phyloP scores from a whole-genome alignment of 2,888 invertebrate species.

The Merodon equestris region DNA sequence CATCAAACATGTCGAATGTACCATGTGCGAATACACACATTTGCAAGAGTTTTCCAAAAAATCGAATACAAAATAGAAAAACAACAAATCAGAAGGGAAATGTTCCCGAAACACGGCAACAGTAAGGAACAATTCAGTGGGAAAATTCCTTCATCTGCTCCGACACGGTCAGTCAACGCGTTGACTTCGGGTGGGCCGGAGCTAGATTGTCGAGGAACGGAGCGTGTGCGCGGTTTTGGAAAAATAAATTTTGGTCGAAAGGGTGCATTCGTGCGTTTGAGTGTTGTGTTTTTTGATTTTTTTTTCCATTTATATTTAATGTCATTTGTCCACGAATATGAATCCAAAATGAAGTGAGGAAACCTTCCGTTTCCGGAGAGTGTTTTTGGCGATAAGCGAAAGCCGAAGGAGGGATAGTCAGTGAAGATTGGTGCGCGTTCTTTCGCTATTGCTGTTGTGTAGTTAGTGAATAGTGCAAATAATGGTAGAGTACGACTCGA shows the following conservation, averaged over 20 bases:
- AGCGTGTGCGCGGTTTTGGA: conserved; percentile 3
- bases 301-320: conserved; percentile 3
- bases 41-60: conserved; percentile 44
- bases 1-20: conserved; percentile 48
- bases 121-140: conserved; percentile 44
- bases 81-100: conserved; percentile 9
- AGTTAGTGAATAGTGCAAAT: conserved; percentile 15
- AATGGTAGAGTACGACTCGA: conserved; percentile 75
- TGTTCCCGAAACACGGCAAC: conserved; percentile 30
- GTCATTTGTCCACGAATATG: conserved; percentile 12
- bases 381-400: conserved; percentile 14
- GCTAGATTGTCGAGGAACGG: conserved; percentile 19
- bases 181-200: conserved; percentile 71
- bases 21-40: conserved; percentile 33
- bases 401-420: neutral
- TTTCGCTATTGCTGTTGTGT: neutral
- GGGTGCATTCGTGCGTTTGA: neutral
- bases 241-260: conserved; percentile 4
- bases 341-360: conserved; percentile 27
- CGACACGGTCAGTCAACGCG: conserved; percentile 74
- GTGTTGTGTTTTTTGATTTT: neutral
- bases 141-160: conserved; percentile 38
- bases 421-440: neutral
- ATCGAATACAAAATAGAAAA: conserved; percentile 12
- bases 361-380: conserved; percentile 40